These are phyloP conservation scores for Tarsius wallacei DNA, from an alignment of 2,797 vertebrate genomes.

Conservation along the genomic window DNA sequence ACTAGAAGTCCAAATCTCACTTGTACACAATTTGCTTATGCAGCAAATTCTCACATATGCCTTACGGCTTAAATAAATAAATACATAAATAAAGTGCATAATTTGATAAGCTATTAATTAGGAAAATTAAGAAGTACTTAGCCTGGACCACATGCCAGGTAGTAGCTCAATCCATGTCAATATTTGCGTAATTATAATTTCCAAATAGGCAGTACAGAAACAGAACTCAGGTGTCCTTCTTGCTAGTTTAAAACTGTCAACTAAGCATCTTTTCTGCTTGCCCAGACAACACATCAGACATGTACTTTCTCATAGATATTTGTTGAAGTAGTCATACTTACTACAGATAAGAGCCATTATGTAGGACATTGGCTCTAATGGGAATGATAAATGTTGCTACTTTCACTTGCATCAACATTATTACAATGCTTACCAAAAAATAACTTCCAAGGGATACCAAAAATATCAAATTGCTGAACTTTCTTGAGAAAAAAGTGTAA, in stretches of 20 bases:
- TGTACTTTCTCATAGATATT: background rate
- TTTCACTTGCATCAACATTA: background rate
- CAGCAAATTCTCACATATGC: no score
- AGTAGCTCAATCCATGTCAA: background rate
- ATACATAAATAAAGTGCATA: background rate
- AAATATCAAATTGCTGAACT: background rate
- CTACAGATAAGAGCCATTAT: no score
- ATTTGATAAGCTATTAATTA: background rate
- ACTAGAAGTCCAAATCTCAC: no score
- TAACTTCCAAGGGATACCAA: constrained; percentile 41
- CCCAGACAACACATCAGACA: background rate
- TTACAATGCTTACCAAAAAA: background rate
- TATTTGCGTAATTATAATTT: background rate
- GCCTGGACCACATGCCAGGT: background rate
- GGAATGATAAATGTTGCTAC: background rate
- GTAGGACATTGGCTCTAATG: background rate
- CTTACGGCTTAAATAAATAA: no score
- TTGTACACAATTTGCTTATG: no score
- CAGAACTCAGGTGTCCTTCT: background rate
- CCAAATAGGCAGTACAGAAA: background rate
- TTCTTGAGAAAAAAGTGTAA: background rate
- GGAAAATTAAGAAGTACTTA: background rate
- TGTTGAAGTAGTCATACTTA: background rate
- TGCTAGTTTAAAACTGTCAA: background rate
- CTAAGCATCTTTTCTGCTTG: background rate